Conservation (phyloP, 2,113 vertebrate species). For the Sigmodon hispidus region DNA sequence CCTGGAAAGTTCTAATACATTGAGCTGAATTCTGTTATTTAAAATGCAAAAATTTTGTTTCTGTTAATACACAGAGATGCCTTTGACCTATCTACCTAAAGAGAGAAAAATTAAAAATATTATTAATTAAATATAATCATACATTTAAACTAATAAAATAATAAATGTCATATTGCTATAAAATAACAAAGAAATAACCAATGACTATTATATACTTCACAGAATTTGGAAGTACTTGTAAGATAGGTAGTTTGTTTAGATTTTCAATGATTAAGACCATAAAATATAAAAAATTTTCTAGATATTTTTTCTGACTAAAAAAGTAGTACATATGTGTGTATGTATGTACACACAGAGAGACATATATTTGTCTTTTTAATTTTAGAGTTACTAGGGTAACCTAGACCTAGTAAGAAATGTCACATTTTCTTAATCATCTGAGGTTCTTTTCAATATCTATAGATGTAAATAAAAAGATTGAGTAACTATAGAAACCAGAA, state of each 20-base stretch:
- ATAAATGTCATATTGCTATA: not conserved
- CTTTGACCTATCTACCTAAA: no score
- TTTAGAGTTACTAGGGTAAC: not conserved
- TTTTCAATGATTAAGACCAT: not conserved
- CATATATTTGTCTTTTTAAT: not conserved
- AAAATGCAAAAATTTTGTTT: not conserved
- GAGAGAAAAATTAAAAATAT: not conserved
- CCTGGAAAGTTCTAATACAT: not conserved
- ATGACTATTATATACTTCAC: not conserved
- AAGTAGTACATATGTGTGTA: not conserved
- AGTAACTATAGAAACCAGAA: not conserved
- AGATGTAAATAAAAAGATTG: not conserved
- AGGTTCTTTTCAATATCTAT: not conserved
- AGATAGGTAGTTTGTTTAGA: not conserved
- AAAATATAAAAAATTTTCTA: not conserved
- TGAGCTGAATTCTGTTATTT: not conserved
- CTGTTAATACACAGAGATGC: not conserved
- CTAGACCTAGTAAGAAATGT: not conserved
- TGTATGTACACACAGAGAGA: not conserved
- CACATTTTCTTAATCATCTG: not conserved
- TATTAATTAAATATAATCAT: not conserved
- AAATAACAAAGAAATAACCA: not conserved
- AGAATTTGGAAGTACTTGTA: not conserved
- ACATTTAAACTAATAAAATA: not conserved
- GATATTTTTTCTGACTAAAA: not conserved